Percentiles rank a stretch among this genome's conserved stretches.
Conservation (phyloP, 2,797 vertebrate species). For the Crypturellus tataupa region DNA sequence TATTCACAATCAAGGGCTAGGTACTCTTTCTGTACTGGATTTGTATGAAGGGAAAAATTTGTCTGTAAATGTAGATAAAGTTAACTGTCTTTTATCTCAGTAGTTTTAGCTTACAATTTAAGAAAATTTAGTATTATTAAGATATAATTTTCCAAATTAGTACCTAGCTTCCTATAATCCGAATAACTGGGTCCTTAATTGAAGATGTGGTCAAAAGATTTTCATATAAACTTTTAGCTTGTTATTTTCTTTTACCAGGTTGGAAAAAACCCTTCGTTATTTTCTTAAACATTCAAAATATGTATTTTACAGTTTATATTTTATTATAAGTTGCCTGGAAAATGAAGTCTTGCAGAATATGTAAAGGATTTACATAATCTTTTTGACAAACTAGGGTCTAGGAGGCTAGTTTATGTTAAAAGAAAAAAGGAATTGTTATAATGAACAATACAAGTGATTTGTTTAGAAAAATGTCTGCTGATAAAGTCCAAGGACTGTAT, state of each 20-base stretch:
- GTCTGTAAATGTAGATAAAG: fast-evolving
- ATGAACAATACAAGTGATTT: neutral
- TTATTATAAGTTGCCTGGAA: neutral
- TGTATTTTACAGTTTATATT: neutral
- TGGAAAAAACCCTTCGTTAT: neutral
- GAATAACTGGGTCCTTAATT: neutral
- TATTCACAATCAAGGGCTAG: neutral
- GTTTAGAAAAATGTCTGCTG: neutral
- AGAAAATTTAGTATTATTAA: neutral
- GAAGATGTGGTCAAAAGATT: neutral
- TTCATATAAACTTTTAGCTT: neutral
- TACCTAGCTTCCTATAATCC: neutral
- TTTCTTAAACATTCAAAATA: neutral
- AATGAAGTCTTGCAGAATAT: neutral
- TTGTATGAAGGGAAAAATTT: neutral
- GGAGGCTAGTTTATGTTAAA: neutral
- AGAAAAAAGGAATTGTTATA: neutral
- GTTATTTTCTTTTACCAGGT: neutral
- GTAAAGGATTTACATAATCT: neutral
- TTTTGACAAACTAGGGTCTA: neutral
- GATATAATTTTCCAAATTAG: neutral
- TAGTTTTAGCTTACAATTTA: neutral
- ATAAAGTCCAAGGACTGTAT: neutral
- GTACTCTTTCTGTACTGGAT: neutral
- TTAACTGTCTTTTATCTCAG: neutral